Conservation (phyloP, 2,888 invertebrate species). For the Zygaena filipendulae region DNA sequence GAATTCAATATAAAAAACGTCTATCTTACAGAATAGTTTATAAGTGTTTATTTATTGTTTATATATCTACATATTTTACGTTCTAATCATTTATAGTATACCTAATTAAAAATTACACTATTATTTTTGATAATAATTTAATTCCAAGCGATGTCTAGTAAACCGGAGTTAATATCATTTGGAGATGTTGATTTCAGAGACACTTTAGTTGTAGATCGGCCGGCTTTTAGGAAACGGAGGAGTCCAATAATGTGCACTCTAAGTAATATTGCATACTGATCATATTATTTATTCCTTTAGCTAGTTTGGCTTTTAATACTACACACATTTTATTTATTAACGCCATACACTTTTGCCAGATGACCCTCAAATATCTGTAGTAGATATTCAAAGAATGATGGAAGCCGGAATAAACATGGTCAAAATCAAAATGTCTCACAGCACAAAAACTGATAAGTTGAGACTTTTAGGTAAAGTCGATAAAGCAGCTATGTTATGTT, state of each 20-base stretch:
- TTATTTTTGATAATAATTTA: too few relatives aligned
- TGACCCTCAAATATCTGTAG: constrained; percentile 24
- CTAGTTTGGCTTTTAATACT: too few relatives aligned
- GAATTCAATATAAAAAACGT: too few relatives aligned
- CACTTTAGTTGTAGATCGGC: constrained; percentile 13
- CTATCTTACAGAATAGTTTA: too few relatives aligned
- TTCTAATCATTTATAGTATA: too few relatives aligned
- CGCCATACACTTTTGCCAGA: too few relatives aligned
- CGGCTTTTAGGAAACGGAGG: constrained; percentile 22
- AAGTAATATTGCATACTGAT: constrained; percentile 25
- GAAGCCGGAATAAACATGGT: constrained; percentile 56
- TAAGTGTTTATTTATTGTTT: too few relatives aligned
- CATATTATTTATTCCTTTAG: too few relatives aligned
- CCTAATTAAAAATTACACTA: too few relatives aligned
- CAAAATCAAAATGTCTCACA: constrained; percentile 32
- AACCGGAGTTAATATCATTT: constrained; percentile 17
- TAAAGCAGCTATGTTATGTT: constrained; percentile 51
- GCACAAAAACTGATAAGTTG: constrained; percentile 29
- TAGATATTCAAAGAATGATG: constrained; percentile 54
- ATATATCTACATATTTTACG: too few relatives aligned
- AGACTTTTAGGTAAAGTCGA: constrained; percentile 35
- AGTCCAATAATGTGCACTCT: constrained; percentile 31
- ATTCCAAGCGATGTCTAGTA: too few relatives aligned
- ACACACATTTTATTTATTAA: too few relatives aligned
- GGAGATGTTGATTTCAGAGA: constrained; percentile 24